Conservation (phyloP, 2,888 invertebrate species). For the Philhelius pedissequus region DNA sequence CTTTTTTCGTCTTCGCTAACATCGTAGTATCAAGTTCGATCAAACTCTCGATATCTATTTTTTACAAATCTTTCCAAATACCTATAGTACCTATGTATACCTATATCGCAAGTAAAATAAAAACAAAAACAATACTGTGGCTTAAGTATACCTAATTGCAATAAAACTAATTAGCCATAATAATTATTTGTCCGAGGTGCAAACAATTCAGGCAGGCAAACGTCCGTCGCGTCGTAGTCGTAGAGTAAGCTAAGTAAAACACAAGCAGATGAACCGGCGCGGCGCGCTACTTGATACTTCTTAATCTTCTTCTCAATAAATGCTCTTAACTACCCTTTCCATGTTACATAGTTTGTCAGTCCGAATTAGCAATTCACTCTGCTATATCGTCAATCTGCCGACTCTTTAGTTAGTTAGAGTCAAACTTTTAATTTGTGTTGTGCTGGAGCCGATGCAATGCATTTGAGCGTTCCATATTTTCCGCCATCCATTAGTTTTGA, state of each 20-base stretch:
- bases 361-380: conserved; percentile 24
- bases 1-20: no score
- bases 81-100: no score
- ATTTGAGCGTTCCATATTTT: conserved; percentile 8
- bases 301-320: conserved; percentile 10
- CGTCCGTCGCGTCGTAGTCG: no score
- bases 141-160: conserved; percentile 8
- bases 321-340: conserved; percentile 4
- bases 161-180: conserved; percentile 41
- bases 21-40: no score
- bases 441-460: not conserved
- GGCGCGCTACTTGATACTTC: not conserved
- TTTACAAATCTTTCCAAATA: no score
- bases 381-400: conserved; percentile 23
- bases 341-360: conserved; percentile 27
- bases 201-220: not conserved
- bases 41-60: no score
- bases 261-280: conserved; percentile 20
- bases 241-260: not conserved
- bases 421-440: conserved; percentile 28
- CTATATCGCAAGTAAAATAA: no score
- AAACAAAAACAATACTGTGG: no score
- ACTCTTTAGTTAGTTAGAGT: conserved; percentile 45
- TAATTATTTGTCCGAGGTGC: conserved; percentile 40
- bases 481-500: not conserved